Evolutionary conservation across 2,113 vertebrate genomes (phyloP), one percentile per base, ranked within the genome.

Genomic region (Oncorhynchus mykiss): DNA sequence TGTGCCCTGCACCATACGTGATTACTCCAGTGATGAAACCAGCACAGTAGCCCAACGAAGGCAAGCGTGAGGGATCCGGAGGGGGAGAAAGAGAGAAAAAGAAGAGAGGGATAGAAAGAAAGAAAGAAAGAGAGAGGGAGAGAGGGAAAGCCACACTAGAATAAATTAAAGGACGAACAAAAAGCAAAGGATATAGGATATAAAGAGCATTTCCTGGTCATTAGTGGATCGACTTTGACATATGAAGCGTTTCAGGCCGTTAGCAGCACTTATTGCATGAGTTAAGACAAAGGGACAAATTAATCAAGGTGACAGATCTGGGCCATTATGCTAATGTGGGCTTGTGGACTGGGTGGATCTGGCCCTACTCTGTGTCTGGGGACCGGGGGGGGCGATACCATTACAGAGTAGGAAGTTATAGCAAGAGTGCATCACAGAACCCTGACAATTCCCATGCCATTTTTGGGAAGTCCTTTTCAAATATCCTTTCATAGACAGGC

Each of bases 211-310:
- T 81, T 85, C 67, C 59, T 82, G 74, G 92, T 95, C 95, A 93
- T 95, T 96, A 95, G 86, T 91, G 91, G 91, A 92, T 90, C 92
- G 92, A 93, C 91, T 93, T 91, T 94, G 95, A 95, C 92, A 94
- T 93, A 93, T 92, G 93, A 94, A 94, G 92, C 91, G 90, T 92
- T 93, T 93, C 91, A 54, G 93, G 91, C 93, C 93, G 94, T 95
- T 95, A 95, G 95, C 91, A 93, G 93, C 93, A 93, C 93, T 95
- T 94, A 95, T 92, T 93, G 93, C 92, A 92, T 90, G 93, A 93
- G 91, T 91, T 92, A 90, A 94, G 91, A 96, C 95, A 96, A 96
- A 95, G 94, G 95, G 88, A 93, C 89, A 93, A 94, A 96, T 95
- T 93, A 93, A 96, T 96, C 94, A 96, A 90, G 85, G 80, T 93